Evolutionary conservation across 2,797 vertebrate genomes (phyloP), one percentile per base, ranked within the genome.

Genomic region (Vireo griseus): DNA sequence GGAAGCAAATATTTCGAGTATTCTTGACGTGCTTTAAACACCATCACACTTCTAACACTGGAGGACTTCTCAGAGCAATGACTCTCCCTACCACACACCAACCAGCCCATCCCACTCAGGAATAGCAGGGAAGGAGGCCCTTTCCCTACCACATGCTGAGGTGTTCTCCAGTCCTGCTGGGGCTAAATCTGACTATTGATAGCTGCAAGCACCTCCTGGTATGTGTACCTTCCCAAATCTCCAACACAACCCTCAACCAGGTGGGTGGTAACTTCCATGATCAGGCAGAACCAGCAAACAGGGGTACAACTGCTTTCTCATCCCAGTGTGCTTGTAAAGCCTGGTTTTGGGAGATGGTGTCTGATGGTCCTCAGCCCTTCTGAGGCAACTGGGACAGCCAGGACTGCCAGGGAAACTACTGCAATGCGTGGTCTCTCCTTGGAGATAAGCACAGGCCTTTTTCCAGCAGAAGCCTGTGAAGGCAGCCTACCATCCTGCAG

Each of bases 271-370:
- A 55, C 11, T 28, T 69, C 6, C 1, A 2, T 6, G 15, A n/a
- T 29, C 59, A 47, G 68, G 37, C 7, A 76, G 16, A 65, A 35
- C 10, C 11, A 33, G 33, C 29, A 51, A 51, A 81, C 0, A 2
- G 24, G 24, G 11, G 17, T 33, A 68, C 14, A 0, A 5, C 14
- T 20, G 51, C 0, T 0, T 26, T 77, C 47, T 47, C n/a, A 33
- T 12, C 22, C 11, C 2, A 0, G 40, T 22, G 19, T 28, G 37
- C 18, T 51, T 62, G 67, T 58, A n/a, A 50, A 83, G 13, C 25
- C 39, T 51, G 35, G 6, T 40, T 74, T 57, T 1, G 9, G 52
- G 48, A 81, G 55, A 58, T 9, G 22, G 17, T 50, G 8, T 10
- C 28, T 65, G 39, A 63, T 24, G 9, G 11, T 26, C 9, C 22